A percentile compares a stretch with the other conserved stretches of the same genome.
phyloP scores from a whole-genome alignment of 2,797 vertebrate genomes.

The Sebastes matsubarae region DNA sequence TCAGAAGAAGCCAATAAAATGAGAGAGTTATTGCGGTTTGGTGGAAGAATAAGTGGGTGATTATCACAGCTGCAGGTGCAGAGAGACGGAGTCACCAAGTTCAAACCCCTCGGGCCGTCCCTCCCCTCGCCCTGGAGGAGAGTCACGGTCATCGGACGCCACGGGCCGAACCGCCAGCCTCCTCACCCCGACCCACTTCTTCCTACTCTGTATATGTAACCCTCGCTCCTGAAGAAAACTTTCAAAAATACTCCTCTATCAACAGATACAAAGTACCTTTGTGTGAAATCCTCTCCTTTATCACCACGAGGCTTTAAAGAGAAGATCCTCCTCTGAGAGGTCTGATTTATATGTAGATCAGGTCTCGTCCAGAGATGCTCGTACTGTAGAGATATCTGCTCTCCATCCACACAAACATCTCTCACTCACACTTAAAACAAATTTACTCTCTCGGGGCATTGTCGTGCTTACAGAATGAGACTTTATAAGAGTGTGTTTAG shows the following conservation, averaged over 20 bases:
- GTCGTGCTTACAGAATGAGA: slow-evolving; percentile 88
- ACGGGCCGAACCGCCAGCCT: slow-evolving; percentile 6
- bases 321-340: slow-evolving; percentile 27
- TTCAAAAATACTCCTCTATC: slow-evolving; percentile 7
- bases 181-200: slow-evolving; percentile 2
- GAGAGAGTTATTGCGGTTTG: slow-evolving; percentile 4
- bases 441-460: slow-evolving; percentile 84
- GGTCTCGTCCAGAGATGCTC: slow-evolving; percentile 40
- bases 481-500: slow-evolving; percentile 93
- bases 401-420: slow-evolving; percentile 54
- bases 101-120: slow-evolving; percentile 69
- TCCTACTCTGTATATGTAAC: slow-evolving; percentile 42
- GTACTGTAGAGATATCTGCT: slow-evolving; percentile 43
- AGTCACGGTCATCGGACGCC: slow-evolving; percentile 4
- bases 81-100: slow-evolving; percentile 74
- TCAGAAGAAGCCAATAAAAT: not conserved
- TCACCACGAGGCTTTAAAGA: slow-evolving; percentile 14
- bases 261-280: slow-evolving; percentile 25
- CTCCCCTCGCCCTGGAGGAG: slow-evolving; percentile 62
- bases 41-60: slow-evolving; percentile 80
- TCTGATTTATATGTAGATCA: slow-evolving; percentile 64
- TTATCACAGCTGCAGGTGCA: slow-evolving; percentile 90
- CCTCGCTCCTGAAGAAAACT: slow-evolving; percentile 30
- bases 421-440: slow-evolving; percentile 70
- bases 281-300: slow-evolving; percentile 21